Percentiles rank a stretch among this genome's conserved stretches.
These are phyloP conservation scores for Leptopilina drosophilae DNA, from an alignment of 2,888 invertebrate species.

Conservation along the genomic window DNA sequence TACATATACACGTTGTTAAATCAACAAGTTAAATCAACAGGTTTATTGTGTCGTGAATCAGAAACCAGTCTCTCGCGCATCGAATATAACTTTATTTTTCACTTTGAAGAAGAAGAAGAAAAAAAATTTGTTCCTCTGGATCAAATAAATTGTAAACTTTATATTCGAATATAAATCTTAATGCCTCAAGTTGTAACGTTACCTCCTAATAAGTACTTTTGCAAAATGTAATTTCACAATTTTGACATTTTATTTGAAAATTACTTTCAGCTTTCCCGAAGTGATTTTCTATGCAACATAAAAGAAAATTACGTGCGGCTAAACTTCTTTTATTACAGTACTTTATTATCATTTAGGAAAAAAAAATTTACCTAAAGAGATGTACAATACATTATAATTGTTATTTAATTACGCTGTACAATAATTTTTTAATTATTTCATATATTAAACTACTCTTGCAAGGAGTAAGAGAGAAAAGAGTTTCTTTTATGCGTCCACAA, in stretches of 20 bases:
- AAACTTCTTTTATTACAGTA: neutral
- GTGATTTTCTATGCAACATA: neutral
- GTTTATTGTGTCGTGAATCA: conserved; percentile 40
- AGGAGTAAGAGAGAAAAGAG: neutral
- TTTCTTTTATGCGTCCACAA: neutral
- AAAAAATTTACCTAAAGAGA: too few species aligned
- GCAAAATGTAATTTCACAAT: conserved; percentile 32
- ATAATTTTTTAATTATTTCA: neutral
- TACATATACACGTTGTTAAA: conserved; percentile 29
- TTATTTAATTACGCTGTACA: neutral
- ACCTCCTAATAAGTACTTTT: conserved; percentile 29
- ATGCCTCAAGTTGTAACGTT: conserved; percentile 22
- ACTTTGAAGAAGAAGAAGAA: conserved; percentile 18
- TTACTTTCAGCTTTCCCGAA: neutral
- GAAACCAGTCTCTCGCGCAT: conserved; percentile 33
- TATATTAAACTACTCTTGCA: neutral
- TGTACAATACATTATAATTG: neutral
- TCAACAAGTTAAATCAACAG: conserved; percentile 37
- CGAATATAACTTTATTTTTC: conserved; percentile 35
- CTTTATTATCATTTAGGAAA: too few species aligned
- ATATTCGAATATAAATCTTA: conserved; percentile 37
- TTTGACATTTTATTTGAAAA: conserved; percentile 30
- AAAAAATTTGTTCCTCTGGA: conserved; percentile 10
- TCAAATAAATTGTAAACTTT: conserved; percentile 39
- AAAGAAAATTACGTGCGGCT: neutral